phyloP scores from a whole-genome alignment of 1,140 invertebrate genomes.

The Oreohelix idahoensis region DNA sequence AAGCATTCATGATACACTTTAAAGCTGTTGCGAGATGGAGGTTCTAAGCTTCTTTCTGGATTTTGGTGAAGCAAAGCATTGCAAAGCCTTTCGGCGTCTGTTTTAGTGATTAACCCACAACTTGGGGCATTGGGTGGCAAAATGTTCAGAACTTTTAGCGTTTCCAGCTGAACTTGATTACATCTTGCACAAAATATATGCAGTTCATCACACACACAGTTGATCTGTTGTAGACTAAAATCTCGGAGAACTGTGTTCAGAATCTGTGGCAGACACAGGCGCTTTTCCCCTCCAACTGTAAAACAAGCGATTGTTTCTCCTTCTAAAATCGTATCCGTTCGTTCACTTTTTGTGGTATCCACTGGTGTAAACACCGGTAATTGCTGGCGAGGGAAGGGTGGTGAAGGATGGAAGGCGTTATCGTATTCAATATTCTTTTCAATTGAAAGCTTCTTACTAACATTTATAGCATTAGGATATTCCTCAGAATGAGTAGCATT shows the following conservation, averaged over 20 bases:
- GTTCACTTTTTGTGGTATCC: slow-evolving; percentile 84
- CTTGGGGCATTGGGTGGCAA: slow-evolving; percentile 86
- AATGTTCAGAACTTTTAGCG: slow-evolving; percentile 84
- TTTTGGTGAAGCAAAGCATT: slow-evolving; percentile 79
- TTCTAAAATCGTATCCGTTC: slow-evolving; percentile 90
- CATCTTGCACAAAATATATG: slow-evolving; percentile 96
- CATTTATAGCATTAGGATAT: slow-evolving; percentile 58
- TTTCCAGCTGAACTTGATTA: slow-evolving; percentile 91
- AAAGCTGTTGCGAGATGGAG: slow-evolving; percentile 62
- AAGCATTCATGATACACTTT: slow-evolving; percentile 97
- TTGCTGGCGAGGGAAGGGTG: slow-evolving; percentile 72
- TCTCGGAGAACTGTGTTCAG: slow-evolving; percentile 91
- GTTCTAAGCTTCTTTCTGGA: slow-evolving; percentile 55
- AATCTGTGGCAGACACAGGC: slow-evolving; percentile 94
- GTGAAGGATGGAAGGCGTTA: slow-evolving; percentile 59
- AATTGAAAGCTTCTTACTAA: slow-evolving; percentile 48
- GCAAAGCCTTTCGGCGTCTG: slow-evolving; percentile 94
- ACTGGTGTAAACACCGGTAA: slow-evolving; percentile 87
- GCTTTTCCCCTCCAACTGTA: slow-evolving; percentile 92
- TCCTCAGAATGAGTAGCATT: slow-evolving; percentile 52
- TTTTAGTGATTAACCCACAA: slow-evolving; percentile 96
- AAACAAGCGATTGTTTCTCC: slow-evolving; percentile 95
- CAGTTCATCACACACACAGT: slow-evolving; percentile 91
- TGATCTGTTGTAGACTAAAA: slow-evolving; percentile 88
- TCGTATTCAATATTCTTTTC: slow-evolving; percentile 66